Evolutionary conservation across 2,113 vertebrate species (phyloP).

Genomic region (Phaethon lepturus): DNA sequence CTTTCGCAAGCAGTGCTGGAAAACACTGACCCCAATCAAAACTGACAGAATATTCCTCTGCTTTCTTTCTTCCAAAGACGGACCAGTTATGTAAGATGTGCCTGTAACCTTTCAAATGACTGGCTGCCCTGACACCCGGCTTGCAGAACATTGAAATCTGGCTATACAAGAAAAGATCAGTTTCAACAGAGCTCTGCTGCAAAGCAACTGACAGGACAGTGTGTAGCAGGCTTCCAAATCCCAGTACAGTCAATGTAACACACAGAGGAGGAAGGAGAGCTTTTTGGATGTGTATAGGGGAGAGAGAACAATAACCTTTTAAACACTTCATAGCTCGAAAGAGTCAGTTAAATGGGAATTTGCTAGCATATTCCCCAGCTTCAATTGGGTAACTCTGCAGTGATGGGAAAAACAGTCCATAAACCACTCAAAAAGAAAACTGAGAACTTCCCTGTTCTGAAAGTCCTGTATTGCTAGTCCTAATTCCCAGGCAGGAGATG

Average conservation of each 20-base stretch:
- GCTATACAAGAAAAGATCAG: background rate
- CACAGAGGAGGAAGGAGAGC: background rate
- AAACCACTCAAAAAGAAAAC: background rate
- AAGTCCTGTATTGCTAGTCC: background rate
- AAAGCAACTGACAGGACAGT: conserved; percentile 36
- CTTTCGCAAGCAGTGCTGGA: background rate
- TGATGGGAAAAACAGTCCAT: background rate
- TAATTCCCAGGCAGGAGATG: background rate
- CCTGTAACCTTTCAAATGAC: conserved; percentile 32
- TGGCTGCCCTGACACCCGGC: conserved; percentile 28
- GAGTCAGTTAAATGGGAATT: background rate
- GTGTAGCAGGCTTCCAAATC: conserved; percentile 1
- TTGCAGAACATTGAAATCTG: conserved; percentile 29
- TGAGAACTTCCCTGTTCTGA: background rate
- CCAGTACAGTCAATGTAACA: background rate
- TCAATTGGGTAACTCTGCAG: background rate
- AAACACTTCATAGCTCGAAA: background rate
- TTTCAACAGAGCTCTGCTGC: conserved; percentile 30
- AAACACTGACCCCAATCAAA: background rate
- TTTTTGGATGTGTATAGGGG: background rate
- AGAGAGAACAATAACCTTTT: background rate
- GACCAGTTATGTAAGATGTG: background rate
- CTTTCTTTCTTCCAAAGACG: background rate
- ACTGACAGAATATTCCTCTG: background rate
- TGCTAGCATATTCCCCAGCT: background rate